Percentiles rank a stretch among this genome's conserved stretches.
Conservation (phyloP, 2,113 vertebrate species). For the Nibea albiflora region DNA sequence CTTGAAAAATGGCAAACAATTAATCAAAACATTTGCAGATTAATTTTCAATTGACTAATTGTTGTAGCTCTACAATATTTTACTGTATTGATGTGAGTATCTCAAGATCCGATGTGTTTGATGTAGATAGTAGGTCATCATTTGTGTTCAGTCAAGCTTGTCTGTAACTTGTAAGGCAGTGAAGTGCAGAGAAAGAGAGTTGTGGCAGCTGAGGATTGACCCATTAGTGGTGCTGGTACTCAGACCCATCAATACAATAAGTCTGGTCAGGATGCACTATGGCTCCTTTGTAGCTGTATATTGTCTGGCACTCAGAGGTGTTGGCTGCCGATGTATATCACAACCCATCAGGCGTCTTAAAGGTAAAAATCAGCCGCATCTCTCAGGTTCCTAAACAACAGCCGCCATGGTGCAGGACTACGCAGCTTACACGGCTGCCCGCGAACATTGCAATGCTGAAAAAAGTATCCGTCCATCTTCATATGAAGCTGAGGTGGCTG, state of each 20-base stretch:
- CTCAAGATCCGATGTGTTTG: neutral
- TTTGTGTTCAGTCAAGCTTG: conserved; percentile 4
- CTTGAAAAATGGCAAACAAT: neutral
- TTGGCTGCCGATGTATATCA: conserved; percentile 31
- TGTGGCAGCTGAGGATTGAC: conserved; percentile 31
- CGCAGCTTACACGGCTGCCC: conserved; percentile 23
- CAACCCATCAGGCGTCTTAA: conserved; percentile 11
- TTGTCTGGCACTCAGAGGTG: conserved; percentile 36
- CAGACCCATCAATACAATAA: conserved; percentile 50
- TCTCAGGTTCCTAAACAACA: conserved; percentile 3
- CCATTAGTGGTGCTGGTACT: conserved; percentile 50
- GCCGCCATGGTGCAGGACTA: neutral
- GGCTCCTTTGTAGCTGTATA: conserved; percentile 38
- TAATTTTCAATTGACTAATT: neutral
- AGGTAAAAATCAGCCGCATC: conserved; percentile 14
- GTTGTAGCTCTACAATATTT: too few relatives aligned
- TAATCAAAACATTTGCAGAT: neutral
- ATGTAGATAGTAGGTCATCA: neutral
- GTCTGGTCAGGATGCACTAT: conserved; percentile 50
- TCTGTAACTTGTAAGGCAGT: conserved; percentile 10
- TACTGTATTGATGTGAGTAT: neutral
- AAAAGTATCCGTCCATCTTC: conserved; percentile 28
- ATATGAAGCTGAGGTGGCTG: conserved; percentile 46
- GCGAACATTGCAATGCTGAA: conserved; percentile 15
- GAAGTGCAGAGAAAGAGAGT: conserved; percentile 29